Base-by-base conservation (phyloP, 2,797 vertebrate genomes). In the Mareca strepera region DNA sequence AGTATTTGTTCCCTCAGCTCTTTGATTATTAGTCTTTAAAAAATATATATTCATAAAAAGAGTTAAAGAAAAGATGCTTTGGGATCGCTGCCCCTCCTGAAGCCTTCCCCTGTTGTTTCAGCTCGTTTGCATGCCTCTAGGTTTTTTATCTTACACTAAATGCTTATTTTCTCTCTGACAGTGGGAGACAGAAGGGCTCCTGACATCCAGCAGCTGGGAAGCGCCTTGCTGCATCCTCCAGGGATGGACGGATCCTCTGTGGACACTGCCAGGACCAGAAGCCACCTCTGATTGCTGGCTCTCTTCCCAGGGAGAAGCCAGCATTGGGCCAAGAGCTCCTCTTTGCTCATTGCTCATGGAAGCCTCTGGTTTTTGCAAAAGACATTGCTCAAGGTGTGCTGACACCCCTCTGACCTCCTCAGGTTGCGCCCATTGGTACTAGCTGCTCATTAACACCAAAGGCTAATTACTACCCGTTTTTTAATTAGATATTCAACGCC, bases 301-400 rank as follows among this genome's bases (percentile, higher is more conserved):
- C 48, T 78, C 26, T 66, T 55, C 35, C 17, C 31, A 12, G 3
- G 44, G 46, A 66, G 48, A 23, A 58, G 31, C 12, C 35, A 67
- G 5, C 33, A 37, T 60, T 68, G 74, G 48, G 33, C 20, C 80
- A 75, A 80, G 23, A 55, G 26, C 11, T 46, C 15, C 11, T 73
- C 0, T 0, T 11, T 72, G 58, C 48, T 73, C 0, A 0, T 11
- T 72, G 58, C 48, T 76, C 52, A n/a, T 37, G 10, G 2, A 35
- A 23, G 8, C 2, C 50, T 31, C 37, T 28, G 3, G 17, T 63
- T 48, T 9, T 25, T 33, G 84, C 68, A 46, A 37, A 80, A 55
- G 33, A 12, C 17, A 35, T 26, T 70, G 74, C 44, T 41, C 41
- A 44, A 50, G 22, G 20, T 16, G 52, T 69, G 37, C 70, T 74